These are phyloP conservation scores for Oryctes rhinoceros DNA, from an alignment of 1,140 invertebrate species.

Conservation along the genomic window DNA sequence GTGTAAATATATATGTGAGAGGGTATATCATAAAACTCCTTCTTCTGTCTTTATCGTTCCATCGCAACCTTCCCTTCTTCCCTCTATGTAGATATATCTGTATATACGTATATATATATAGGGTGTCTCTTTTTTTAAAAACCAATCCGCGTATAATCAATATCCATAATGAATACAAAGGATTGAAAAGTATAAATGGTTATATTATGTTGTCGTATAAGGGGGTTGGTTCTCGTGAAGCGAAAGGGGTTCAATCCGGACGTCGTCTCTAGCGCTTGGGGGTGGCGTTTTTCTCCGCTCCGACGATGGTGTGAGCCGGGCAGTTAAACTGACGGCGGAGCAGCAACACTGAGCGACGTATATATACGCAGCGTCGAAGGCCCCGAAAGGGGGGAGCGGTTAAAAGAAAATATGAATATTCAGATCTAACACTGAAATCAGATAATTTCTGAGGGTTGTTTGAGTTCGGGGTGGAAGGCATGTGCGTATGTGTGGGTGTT, in stretches of 20 bases:
- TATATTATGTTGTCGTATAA: conserved; percentile 37
- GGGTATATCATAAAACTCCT: not conserved
- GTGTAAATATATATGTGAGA: not conserved
- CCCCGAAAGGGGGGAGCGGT: not conserved
- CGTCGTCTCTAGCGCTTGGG: conserved; percentile 15
- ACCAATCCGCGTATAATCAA: conserved; percentile 38
- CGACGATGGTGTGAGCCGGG: not conserved
- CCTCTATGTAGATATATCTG: not conserved
- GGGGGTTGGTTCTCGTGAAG: not conserved
- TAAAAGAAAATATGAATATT: conserved; percentile 40
- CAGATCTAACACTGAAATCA: conserved; percentile 39
- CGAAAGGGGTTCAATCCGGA: conserved; percentile 10
- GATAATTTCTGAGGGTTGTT: conserved; percentile 38
- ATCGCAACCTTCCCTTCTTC: not conserved
- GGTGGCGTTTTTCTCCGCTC: conserved; percentile 5
- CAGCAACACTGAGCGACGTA: conserved; percentile 4
- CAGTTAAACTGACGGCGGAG: conserved; percentile 30
- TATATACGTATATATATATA: not conserved
- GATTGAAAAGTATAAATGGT: conserved; percentile 40
- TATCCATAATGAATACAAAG: conserved; percentile 41
- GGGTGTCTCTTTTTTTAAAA: conserved; percentile 9
- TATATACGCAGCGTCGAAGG: not conserved
- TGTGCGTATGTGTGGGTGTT: not conserved
- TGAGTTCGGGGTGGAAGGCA: not conserved
- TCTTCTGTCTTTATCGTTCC: conserved; percentile 4